These are phyloP conservation scores for Lagorchestes hirsutus DNA, from an alignment of 2,797 vertebrate species.

Conservation along the genomic window DNA sequence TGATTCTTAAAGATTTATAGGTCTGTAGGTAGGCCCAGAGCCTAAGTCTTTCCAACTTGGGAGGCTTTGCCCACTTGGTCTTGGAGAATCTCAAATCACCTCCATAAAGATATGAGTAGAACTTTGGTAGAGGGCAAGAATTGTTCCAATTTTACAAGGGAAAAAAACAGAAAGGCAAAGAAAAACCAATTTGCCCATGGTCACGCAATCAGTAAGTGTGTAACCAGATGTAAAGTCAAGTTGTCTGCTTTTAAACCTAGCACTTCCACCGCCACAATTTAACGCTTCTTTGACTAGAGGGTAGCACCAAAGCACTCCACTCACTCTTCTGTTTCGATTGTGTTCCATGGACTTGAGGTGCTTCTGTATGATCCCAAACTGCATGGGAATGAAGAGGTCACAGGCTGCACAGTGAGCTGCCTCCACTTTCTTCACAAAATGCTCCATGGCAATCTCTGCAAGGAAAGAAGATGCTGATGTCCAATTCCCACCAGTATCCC, in stretches of 20 bases:
- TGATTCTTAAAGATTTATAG: neutral
- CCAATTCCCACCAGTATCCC: constrained; percentile 15
- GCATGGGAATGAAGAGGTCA: constrained; percentile 97
- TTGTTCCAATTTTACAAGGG: neutral
- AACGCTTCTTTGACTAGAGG: neutral
- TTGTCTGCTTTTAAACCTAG: neutral
- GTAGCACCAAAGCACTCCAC: constrained; percentile 45
- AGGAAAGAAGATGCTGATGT: neutral
- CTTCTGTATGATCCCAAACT: constrained; percentile 93
- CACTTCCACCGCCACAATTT: neutral
- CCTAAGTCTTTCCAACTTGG: neutral
- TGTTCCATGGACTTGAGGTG: constrained; percentile 94
- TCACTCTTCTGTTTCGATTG: constrained; percentile 95
- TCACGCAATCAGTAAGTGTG: neutral
- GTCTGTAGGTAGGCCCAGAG: neutral
- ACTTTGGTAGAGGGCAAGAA: neutral
- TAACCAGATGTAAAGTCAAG: neutral
- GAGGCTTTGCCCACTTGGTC: neutral
- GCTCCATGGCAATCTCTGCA: constrained; percentile 94
- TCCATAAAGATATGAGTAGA: neutral
- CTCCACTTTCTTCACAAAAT: constrained; percentile 96
- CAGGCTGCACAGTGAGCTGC: constrained; percentile 95
- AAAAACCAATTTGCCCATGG: neutral
- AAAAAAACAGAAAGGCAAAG: neutral
- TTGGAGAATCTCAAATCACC: neutral